Evolutionary conservation across 2,113 vertebrate species (phyloP), one percentile per base, ranked within the genome.

Genomic region (Rhinichthys klamathensis): DNA sequence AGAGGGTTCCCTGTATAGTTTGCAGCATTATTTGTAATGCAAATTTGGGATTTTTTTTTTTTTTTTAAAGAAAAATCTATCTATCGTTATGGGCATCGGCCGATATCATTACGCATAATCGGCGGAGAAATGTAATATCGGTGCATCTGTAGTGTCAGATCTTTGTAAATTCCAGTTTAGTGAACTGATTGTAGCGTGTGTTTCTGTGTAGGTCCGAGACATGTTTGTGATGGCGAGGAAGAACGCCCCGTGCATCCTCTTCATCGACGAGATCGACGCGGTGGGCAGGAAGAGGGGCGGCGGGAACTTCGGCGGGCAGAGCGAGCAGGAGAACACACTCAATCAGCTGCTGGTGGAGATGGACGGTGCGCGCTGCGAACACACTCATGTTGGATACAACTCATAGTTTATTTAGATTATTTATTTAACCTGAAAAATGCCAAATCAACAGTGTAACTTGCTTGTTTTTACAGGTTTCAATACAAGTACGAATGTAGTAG

Each of bases 251-350:
- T 94, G 94, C 80, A 93, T 95, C 84, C 90, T 95, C 1, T 95
- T 95, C 67, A 93, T 94, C 13, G 94, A 95, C 69, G 94, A 95
- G 90, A 94, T 94, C 2, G 94, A 95, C 74, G 94, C 93, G 0
- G 90, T 95, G 21, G 94, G 93, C 56, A 88, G 90, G 83, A 95
- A 94, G 73, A 83, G 93, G 75, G 91, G 92, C 23, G 82, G 69
- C 0, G 92, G 93, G 23, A 92, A 90, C 69, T 92, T 93, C 2
- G 93, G 94, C 67, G 92, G 93, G 4, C 92, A 93, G 84, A 95
- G 90, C 1, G 92, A 95, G 83, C 95, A 94, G 80, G 94, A 95
- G 85, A 95, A 92, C 85, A 95, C 93, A 0, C 89, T 93, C 65
- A 95, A 94, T 87, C 94, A 93, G 90, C 89, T 94, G 84, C 91